Percentiles rank a stretch among this genome's conserved stretches.
These are phyloP conservation scores for Onychorhynchus coronatus DNA, from an alignment of 2,113 vertebrate species.

Conservation along the genomic window DNA sequence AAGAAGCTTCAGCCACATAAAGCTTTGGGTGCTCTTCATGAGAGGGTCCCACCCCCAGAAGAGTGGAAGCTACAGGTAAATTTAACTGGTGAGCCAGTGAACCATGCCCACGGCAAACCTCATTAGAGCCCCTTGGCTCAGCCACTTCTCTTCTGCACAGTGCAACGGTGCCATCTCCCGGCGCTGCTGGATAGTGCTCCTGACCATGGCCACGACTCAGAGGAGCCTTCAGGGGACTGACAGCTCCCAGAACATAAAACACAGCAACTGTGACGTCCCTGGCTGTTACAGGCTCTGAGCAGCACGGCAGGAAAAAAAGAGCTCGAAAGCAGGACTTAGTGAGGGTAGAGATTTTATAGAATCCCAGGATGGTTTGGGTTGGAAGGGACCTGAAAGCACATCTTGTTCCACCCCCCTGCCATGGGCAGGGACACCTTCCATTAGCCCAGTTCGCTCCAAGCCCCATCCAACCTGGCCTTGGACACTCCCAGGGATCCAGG, in stretches of 20 bases:
- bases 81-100: neutral
- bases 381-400: neutral
- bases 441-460: rapidly evolving
- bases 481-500: neutral
- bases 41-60: rapidly evolving
- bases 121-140: rapidly evolving
- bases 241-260: neutral
- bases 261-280: neutral
- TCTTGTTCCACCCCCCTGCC: neutral
- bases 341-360: neutral
- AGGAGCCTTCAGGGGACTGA: neutral
- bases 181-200: neutral
- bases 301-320: neutral
- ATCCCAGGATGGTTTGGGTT: neutral
- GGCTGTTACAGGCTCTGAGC: neutral
- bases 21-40: neutral
- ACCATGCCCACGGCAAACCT: neutral
- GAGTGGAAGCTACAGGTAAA: neutral
- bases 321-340: rapidly evolving
- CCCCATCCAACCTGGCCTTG: rapidly evolving
- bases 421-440: neutral
- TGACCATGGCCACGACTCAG: rapidly evolving
- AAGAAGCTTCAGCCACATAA: neutral
- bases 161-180: slow-evolving; percentile 28
- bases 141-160: neutral